Conservation (phyloP, 2,113 vertebrate genomes). For the Hippopotamus amphibius region DNA sequence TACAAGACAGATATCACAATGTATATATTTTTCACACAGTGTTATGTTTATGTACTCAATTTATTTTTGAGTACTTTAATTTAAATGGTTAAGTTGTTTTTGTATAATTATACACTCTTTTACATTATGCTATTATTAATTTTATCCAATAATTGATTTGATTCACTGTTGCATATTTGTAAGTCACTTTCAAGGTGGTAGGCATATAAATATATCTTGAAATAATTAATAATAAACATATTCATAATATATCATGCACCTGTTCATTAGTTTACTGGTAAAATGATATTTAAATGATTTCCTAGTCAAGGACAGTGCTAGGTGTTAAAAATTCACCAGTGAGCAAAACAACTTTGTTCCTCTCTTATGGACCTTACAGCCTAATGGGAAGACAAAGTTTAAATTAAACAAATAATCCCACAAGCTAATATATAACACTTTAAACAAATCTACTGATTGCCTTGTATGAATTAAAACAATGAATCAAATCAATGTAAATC, state of each 20-base stretch:
- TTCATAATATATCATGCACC: background rate
- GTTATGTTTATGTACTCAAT: background rate
- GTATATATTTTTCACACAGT: background rate
- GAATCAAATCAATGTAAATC: background rate
- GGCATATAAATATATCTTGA: background rate
- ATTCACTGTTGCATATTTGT: background rate
- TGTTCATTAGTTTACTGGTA: background rate
- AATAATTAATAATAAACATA: conserved; percentile 22
- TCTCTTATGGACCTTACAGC: background rate
- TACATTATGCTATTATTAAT: background rate
- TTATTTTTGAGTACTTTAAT: background rate
- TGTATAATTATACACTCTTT: background rate
- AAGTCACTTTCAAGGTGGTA: background rate
- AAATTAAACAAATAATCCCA: background rate
- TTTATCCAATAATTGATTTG: background rate
- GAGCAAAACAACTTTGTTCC: background rate
- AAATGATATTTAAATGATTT: conserved; percentile 45
- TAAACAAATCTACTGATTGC: background rate
- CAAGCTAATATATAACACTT: background rate
- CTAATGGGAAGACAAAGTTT: background rate
- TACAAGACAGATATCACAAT: background rate
- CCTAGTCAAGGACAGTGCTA: background rate
- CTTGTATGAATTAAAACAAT: background rate
- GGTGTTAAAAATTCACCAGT: background rate
- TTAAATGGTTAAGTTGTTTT: conserved; percentile 4